phyloP scores from a whole-genome alignment of 2,888 invertebrate species.

The Acronicta leporina region DNA sequence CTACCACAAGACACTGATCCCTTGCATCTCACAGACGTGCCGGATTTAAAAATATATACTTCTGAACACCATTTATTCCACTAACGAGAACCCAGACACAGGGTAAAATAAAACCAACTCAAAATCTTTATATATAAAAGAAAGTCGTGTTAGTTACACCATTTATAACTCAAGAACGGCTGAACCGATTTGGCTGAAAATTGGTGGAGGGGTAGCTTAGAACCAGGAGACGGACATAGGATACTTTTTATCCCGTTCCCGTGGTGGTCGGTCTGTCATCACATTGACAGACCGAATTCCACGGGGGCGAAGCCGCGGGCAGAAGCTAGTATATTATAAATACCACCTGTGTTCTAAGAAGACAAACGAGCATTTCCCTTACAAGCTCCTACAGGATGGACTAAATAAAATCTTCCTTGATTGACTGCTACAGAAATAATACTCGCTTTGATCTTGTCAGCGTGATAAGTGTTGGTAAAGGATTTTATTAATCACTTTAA shows the following conservation, averaged over 20 bases:
- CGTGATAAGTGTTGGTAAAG: conserved; percentile 12
- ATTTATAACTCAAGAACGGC: too few species aligned
- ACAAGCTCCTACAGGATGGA: conserved; percentile 45
- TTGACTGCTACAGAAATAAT: conserved; percentile 45
- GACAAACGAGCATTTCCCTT: conserved; percentile 55
- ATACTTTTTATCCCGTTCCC: too few species aligned
- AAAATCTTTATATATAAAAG: too few species aligned
- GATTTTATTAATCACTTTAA: conserved; percentile 10
- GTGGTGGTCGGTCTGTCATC: too few species aligned
- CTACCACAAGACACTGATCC: not conserved
- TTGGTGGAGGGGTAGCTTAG: too few species aligned
- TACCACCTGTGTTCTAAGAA: conserved; percentile 44
- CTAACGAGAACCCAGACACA: not conserved
- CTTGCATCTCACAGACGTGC: not conserved
- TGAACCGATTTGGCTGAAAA: too few species aligned
- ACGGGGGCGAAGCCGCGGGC: too few species aligned
- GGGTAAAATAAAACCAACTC: not conserved
- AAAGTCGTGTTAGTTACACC: too few species aligned
- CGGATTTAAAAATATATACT: not conserved
- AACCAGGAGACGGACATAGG: too few species aligned
- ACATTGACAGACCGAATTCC: too few species aligned
- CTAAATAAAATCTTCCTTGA: conserved; percentile 53
- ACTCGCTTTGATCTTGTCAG: conserved; percentile 45
- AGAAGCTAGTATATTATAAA: too few species aligned
- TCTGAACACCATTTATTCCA: not conserved